Percentiles rank a stretch among this genome's conserved stretches.
phyloP scores from a whole-genome alignment of 1,140 invertebrate species.

The Acromyrmex echinatior region DNA sequence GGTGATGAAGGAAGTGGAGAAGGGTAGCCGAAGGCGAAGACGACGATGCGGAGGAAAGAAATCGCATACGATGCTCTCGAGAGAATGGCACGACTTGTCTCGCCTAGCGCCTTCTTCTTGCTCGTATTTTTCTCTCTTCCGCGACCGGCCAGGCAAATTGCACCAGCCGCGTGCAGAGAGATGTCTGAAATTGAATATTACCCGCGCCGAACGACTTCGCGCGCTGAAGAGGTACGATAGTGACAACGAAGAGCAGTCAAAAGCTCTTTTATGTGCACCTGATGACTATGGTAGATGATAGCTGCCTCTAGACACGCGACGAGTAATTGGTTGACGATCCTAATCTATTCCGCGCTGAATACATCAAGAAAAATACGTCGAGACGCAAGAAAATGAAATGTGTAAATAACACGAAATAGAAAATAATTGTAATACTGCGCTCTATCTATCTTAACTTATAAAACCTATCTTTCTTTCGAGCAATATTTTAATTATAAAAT shows the following conservation, averaged over 20 bases:
- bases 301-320: conserved; percentile 48
- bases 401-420: conserved; percentile 12
- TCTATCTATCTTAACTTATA: background rate
- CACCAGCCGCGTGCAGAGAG: conserved; percentile 64
- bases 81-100: conserved; percentile 59
- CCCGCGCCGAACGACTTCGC: conserved; percentile 64
- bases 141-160: conserved; percentile 70
- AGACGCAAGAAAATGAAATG: conserved; percentile 1
- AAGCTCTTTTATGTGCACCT: conserved; percentile 56
- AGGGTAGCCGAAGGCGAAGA: conserved; percentile 34
- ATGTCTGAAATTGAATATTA: conserved; percentile 76
- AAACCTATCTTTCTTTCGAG: background rate
- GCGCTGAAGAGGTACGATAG: conserved; percentile 63
- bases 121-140: conserved; percentile 56
- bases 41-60: conserved; percentile 53
- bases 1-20: conserved; percentile 3
- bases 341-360: conserved; percentile 56
- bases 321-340: conserved; percentile 56
- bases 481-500: conserved; percentile 6
- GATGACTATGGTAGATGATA: conserved; percentile 63
- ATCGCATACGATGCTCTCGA: conserved; percentile 46
- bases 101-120: conserved; percentile 39
- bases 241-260: conserved; percentile 63
- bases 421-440: conserved; percentile 6
- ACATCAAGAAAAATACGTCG: conserved; percentile 37